These are phyloP conservation scores for Trachops cirrhosus DNA, from an alignment of 2,797 vertebrate species.

Conservation along the genomic window DNA sequence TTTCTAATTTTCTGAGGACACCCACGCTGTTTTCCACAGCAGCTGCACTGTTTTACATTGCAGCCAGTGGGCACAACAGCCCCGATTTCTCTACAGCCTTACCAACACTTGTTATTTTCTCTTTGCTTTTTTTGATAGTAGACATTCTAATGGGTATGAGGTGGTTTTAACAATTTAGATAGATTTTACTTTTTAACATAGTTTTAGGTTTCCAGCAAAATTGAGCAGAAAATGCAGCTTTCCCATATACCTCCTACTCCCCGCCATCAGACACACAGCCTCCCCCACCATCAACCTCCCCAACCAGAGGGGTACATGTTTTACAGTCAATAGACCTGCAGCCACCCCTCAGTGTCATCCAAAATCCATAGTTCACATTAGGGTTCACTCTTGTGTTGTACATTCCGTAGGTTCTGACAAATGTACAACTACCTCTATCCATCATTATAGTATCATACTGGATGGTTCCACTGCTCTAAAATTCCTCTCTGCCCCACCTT, in stretches of 20 bases:
- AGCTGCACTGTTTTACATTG: neutral
- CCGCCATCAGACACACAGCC: accelerated
- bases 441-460: neutral
- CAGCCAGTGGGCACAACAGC: neutral
- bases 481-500: neutral
- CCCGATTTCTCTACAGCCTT: neutral
- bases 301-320: neutral
- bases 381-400: neutral
- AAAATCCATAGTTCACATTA: neutral
- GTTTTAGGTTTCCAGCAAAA: neutral
- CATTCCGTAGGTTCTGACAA: neutral
- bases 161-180: neutral
- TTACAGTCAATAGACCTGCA: neutral
- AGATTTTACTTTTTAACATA: neutral
- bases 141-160: neutral
- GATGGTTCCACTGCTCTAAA: neutral
- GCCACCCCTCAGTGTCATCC: neutral
- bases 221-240: neutral
- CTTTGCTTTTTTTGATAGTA: neutral
- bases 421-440: neutral
- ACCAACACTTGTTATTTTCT: neutral
- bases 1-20: neutral
- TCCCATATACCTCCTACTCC: neutral
- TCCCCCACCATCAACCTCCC: neutral
- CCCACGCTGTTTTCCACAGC: neutral